Evolutionary conservation across 2,888 invertebrate genomes (phyloP), one percentile per base, ranked within the genome.

Genomic region (Sycophila texana): DNA sequence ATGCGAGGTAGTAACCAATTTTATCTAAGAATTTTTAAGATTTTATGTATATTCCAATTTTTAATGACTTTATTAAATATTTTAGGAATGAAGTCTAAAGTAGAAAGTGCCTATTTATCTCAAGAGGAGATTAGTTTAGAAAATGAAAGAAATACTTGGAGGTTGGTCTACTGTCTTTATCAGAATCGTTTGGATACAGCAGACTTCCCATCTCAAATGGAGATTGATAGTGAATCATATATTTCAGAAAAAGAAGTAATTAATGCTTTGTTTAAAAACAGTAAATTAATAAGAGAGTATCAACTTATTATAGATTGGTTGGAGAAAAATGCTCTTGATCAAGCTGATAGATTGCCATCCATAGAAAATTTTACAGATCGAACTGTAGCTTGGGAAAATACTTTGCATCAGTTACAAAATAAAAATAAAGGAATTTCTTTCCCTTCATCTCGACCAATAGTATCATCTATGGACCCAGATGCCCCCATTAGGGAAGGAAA

Each of bases 251-350:
- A 93, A 86, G 91, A 92, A 77, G 91, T 94, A 71, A 91, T 94
- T 74, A 91, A 92, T 63, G 90, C 91, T 83, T 89, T 95, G 49
- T 94, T 93, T 85, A 92, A 93, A 86, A 91, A 91, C 79, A 93
- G 94, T 83, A 86, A 90, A 77, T 88, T 89, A 85, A 92, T 88
- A 82, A 91, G 96, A 51, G 93, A 96, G 87, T 93, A 95, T 86
- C 96, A 98, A 89, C 89, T 98, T 67, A 94, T 98, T 58, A 95
- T 98, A 30, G 98, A 98, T 90, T 98, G 98, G 98, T 89, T 98
- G 73, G 98, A 98, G 90, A 93, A 94, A 57, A 96, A 95, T 88
- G 95, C 96, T 20, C 90, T 92, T 10, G 94, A 94, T 83, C 91
- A 92, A 57, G 90, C 91, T 4, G 86, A 89, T 74, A 86, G 86